phyloP scores from a whole-genome alignment of 2,888 invertebrate genomes.

The Dascillus cervinus region DNA sequence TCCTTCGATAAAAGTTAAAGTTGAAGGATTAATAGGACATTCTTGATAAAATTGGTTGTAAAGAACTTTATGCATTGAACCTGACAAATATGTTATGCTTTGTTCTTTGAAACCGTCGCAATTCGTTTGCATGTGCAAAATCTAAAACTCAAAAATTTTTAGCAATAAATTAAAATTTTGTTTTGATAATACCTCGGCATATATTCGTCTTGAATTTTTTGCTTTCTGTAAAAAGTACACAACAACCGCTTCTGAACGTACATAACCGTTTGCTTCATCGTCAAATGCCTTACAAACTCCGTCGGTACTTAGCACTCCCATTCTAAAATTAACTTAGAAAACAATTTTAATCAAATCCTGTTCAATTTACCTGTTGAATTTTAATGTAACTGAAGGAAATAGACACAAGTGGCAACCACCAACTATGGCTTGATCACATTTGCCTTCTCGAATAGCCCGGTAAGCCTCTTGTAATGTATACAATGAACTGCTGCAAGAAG shows the following conservation, averaged over 20 bases:
- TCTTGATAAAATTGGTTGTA: constrained; percentile 59
- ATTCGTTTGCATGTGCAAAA: constrained; percentile 34
- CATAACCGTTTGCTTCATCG: constrained; percentile 72
- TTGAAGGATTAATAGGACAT: constrained; percentile 60
- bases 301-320: constrained; percentile 73
- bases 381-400: constrained; percentile 81
- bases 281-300: constrained; percentile 91
- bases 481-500: constrained; percentile 91
- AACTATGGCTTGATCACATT: too few relatives aligned
- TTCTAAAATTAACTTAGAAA: constrained; percentile 33
- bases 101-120: too few relatives aligned
- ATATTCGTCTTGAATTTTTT: constrained; percentile 44
- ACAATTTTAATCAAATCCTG: background rate
- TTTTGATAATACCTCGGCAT: constrained; percentile 39
- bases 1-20: constrained; percentile 76
- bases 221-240: constrained; percentile 65
- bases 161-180: too few relatives aligned
- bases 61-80: constrained; percentile 52
- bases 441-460: too few relatives aligned
- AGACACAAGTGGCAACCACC: constrained; percentile 72
- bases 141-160: constrained; percentile 14
- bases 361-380: constrained; percentile 63
- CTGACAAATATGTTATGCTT: constrained; percentile 38
- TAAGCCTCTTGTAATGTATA: constrained; percentile 82
- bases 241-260: constrained; percentile 71